These are phyloP conservation scores for Triops cancriformis DNA, from an alignment of 1,140 invertebrate genomes.

Conservation along the genomic window DNA sequence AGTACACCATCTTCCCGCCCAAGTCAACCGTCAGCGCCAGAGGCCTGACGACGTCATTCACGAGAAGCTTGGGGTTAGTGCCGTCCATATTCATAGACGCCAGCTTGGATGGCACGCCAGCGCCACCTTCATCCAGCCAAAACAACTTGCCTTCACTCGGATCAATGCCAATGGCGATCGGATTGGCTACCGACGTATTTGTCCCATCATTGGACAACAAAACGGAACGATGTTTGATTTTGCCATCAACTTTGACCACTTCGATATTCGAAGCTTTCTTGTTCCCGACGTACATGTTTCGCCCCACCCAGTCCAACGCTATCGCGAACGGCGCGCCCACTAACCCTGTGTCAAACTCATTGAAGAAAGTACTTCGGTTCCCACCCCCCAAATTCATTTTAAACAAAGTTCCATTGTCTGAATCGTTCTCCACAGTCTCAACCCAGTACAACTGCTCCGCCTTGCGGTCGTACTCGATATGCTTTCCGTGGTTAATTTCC, in stretches of 20 bases:
- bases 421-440: constrained; percentile 54
- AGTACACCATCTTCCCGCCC: constrained; percentile 74
- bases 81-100: constrained; percentile 92
- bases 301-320: constrained; percentile 91
- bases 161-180: constrained; percentile 79
- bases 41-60: constrained; percentile 57
- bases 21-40: constrained; percentile 80
- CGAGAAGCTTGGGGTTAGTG: constrained; percentile 54
- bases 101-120: constrained; percentile 81
- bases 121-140: constrained; percentile 92
- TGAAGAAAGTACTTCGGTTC: constrained; percentile 73
- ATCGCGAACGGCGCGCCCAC: constrained; percentile 83
- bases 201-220: constrained; percentile 86
- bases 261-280: constrained; percentile 85
- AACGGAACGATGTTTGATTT: constrained; percentile 71
- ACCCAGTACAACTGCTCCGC: constrained; percentile 76
- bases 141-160: constrained; percentile 83
- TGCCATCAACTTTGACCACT: constrained; percentile 76
- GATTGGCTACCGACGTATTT: constrained; percentile 72
- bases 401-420: constrained; percentile 60
- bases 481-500: constrained; percentile 76
- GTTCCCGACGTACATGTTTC: constrained; percentile 92
- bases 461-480: constrained; percentile 84
- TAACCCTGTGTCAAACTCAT: constrained; percentile 62
- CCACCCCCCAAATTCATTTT: constrained; percentile 74